Percentiles rank a stretch among this genome's conserved stretches.
phyloP scores from a whole-genome alignment of 1,140 invertebrate genomes.

The Agrypnia vestita region DNA sequence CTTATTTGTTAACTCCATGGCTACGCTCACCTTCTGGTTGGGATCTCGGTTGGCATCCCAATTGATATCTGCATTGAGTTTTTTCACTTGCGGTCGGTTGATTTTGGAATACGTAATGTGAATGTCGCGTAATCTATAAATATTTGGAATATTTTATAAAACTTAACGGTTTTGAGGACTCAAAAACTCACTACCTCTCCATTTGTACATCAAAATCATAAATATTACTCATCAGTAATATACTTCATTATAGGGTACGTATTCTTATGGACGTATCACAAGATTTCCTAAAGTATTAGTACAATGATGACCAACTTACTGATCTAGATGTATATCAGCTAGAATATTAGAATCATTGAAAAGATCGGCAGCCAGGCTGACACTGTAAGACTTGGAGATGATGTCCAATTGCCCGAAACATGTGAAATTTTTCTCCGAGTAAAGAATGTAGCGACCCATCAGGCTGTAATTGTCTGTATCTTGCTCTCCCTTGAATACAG shows the following conservation, averaged over 20 bases:
- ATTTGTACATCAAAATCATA: too few relatives aligned
- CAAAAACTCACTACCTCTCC: too few relatives aligned
- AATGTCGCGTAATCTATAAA: conserved; percentile 80
- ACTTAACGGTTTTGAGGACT: too few relatives aligned
- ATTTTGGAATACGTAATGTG: conserved; percentile 77
- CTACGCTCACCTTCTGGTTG: conserved; percentile 77
- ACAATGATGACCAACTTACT: conserved; percentile 71
- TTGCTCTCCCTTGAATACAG: conserved; percentile 74
- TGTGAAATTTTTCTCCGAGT: conserved; percentile 74
- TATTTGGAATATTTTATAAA: too few relatives aligned
- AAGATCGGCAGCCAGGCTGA: conserved; percentile 70
- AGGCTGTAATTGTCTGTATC: conserved; percentile 77
- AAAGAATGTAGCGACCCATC: conserved; percentile 74
- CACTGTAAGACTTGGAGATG: conserved; percentile 77
- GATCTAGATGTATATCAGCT: conserved; percentile 82
- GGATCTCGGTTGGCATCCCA: conserved; percentile 90
- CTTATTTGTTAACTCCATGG: conserved; percentile 71
- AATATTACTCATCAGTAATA: too few relatives aligned
- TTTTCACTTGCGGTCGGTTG: conserved; percentile 74
- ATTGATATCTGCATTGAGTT: conserved; percentile 80
- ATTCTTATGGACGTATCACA: too few relatives aligned
- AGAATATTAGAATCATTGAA: conserved; percentile 70
- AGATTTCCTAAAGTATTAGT: too few relatives aligned
- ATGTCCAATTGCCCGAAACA: conserved; percentile 78
- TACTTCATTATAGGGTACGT: too few relatives aligned